Evolutionary conservation across 2,113 vertebrate species (phyloP).

Genomic region (Megalops atlanticus): DNA sequence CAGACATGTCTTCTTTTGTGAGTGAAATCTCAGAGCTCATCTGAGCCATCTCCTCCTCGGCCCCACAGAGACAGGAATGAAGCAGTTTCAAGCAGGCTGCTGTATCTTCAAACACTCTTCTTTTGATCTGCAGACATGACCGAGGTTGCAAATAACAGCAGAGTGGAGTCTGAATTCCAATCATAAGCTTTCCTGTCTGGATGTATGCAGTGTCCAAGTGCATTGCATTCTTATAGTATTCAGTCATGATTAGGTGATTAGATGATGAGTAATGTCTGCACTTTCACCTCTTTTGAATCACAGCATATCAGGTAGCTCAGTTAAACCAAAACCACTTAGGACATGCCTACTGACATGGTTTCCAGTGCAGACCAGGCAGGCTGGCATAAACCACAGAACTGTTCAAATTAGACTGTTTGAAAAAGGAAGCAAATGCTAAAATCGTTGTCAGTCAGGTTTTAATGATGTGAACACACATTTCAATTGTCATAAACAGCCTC

Average conservation of each 20-base stretch:
- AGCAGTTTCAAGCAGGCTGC: not conserved
- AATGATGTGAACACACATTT: not conserved
- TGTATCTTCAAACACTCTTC: not conserved
- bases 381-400: not conserved
- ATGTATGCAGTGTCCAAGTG: not conserved
- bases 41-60: not conserved
- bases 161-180: not conserved
- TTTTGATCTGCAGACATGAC: conserved; percentile 1
- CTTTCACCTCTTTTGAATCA: not conserved
- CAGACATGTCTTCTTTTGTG: not conserved
- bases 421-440: not conserved
- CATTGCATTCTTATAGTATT: not conserved
- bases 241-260: not conserved
- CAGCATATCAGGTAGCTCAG: not conserved
- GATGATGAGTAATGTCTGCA: not conserved
- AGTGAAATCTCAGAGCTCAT: not conserved
- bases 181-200: not conserved
- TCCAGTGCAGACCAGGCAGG: not conserved
- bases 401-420: not conserved
- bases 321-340: not conserved
- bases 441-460: not conserved
- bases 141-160: not conserved
- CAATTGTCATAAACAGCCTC: not conserved
- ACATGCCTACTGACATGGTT: not conserved
- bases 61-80: not conserved